Evolutionary conservation across 1,140 invertebrate genomes (phyloP).

Genomic region (Colletes gigas): DNA sequence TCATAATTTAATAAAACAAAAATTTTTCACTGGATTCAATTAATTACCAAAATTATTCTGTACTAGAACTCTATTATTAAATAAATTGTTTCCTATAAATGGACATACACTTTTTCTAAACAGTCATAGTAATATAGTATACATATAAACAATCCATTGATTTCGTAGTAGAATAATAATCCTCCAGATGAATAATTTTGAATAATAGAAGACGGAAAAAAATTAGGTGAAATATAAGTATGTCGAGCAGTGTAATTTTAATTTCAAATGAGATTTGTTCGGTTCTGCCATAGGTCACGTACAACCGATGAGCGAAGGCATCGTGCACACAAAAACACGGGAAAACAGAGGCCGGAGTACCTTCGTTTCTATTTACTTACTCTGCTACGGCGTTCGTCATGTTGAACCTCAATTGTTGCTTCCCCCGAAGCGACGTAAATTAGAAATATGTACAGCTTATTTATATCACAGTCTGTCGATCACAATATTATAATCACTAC

Average conservation of each 20-base stretch:
- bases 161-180: too few species aligned
- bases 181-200: too few species aligned
- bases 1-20: too few species aligned
- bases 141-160: too few species aligned
- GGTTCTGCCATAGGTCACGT: background rate
- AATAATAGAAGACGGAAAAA: too few species aligned
- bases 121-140: too few species aligned
- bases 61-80: too few species aligned
- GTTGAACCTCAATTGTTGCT: background rate
- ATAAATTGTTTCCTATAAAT: too few species aligned
- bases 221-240: too few species aligned
- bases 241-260: background rate
- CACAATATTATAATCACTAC: conserved; percentile 49
- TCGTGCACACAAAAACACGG: background rate
- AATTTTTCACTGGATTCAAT: too few species aligned
- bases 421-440: background rate
- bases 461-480: conserved; percentile 68
- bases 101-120: too few species aligned
- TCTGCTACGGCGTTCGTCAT: conserved; percentile 53
- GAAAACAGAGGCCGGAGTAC: background rate
- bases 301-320: background rate
- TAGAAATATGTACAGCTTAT: conserved; percentile 32
- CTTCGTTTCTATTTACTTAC: conserved; percentile 53
- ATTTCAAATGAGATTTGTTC: background rate
- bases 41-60: too few species aligned